Evolutionary conservation across 2,888 invertebrate genomes (phyloP).

Genomic region (Drosophila algonquin): DNA sequence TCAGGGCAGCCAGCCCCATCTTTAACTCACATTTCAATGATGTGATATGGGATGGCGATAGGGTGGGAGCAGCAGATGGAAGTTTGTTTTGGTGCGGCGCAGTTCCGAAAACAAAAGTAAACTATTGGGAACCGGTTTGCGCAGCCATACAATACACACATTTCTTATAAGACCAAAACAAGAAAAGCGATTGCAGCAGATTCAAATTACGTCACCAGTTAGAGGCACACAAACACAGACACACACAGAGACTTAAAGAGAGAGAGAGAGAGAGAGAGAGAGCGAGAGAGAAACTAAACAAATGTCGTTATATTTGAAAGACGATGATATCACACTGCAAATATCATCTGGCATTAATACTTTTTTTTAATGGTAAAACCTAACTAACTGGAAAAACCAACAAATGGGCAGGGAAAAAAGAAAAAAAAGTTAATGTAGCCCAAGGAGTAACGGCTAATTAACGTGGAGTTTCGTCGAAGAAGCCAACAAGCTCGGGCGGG

Average conservation of each 20-base stretch:
- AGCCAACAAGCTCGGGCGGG: conserved; percentile 76
- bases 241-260: background rate
- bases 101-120: conserved; percentile 58
- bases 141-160: conserved; percentile 25
- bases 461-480: conserved; percentile 69
- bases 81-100: conserved; percentile 74
- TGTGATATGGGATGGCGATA: conserved; percentile 26
- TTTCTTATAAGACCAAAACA: conserved; percentile 72
- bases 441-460: conserved; percentile 72
- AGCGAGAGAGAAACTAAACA: conserved; percentile 17
- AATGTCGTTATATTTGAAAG: conserved; percentile 20
- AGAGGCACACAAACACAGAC: background rate
- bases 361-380: background rate
- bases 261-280: background rate
- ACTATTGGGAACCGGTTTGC: conserved; percentile 64
- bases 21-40: conserved; percentile 21
- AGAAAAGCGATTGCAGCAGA: conserved; percentile 58
- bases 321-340: conserved; percentile 30
- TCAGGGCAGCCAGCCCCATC: conserved; percentile 12
- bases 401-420: background rate
- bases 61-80: conserved; percentile 33
- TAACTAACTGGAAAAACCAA: background rate
- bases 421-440: conserved; percentile 66
- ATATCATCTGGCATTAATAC: background rate
- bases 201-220: conserved; percentile 63